A percentile compares a stretch with the other conserved stretches of the same genome.
Evolutionary conservation across 2,888 invertebrate species (phyloP).

Genomic region (Eudasyphora cyanicolor): DNA sequence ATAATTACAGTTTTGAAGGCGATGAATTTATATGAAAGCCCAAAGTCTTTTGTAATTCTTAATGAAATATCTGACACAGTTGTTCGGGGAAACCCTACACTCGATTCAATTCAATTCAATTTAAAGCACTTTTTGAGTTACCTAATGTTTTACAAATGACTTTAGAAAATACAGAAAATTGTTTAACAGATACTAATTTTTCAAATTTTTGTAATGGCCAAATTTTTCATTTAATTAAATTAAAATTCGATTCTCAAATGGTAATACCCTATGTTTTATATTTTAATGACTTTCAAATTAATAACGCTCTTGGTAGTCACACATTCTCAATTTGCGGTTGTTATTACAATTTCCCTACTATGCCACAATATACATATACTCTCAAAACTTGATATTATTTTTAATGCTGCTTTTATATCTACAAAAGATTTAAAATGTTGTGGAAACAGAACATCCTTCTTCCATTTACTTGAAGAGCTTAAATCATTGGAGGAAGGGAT

Average conservation of each 20-base stretch:
- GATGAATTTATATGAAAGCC: conserved; percentile 53
- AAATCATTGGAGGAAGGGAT: conserved; percentile 60
- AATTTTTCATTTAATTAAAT: conserved; percentile 52
- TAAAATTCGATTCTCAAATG: conserved; percentile 50
- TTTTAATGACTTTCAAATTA: conserved; percentile 49
- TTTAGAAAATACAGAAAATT: conserved; percentile 52
- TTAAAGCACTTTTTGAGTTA: conserved; percentile 52
- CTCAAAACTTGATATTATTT: conserved; percentile 58
- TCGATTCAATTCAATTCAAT: conserved; percentile 54
- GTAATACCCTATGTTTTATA: conserved; percentile 49
- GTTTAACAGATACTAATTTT: conserved; percentile 51
- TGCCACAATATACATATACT: conserved; percentile 57
- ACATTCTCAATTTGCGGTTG: conserved; percentile 48
- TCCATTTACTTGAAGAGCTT: conserved; percentile 62
- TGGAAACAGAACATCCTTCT: conserved; percentile 58
- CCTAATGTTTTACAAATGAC: conserved; percentile 54
- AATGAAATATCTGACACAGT: conserved; percentile 55
- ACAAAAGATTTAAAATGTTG: conserved; percentile 58
- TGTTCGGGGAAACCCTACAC: conserved; percentile 53
- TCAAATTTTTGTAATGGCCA: conserved; percentile 52
- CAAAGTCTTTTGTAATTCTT: conserved; percentile 54
- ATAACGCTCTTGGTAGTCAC: conserved; percentile 47
- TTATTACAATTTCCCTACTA: conserved; percentile 56
- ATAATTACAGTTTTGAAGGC: conserved; percentile 44
- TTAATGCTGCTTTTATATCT: conserved; percentile 51